Conservation (phyloP, 1,140 invertebrate species). For the Cyclargus thomasi region DNA sequence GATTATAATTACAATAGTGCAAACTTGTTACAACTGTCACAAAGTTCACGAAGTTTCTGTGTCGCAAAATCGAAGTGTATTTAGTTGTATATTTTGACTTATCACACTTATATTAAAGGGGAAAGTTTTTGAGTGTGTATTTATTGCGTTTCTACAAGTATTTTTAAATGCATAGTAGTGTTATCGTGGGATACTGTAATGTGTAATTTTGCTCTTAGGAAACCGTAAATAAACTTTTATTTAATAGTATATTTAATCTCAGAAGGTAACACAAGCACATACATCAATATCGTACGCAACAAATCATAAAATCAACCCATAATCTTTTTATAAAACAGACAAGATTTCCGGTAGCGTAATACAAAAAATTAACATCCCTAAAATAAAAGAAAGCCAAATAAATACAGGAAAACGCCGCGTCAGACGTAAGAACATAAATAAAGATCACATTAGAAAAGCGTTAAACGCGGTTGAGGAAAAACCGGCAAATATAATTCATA, state of each 20-base stretch:
- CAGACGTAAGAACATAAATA: constrained; percentile 31
- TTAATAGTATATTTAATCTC: too few species aligned
- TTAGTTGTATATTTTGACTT: too few species aligned
- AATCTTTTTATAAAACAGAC: neutral
- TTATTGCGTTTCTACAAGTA: too few species aligned
- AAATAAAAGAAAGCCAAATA: constrained; percentile 9
- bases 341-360: constrained; percentile 1
- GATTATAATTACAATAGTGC: constrained; percentile 20
- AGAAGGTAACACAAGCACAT: too few species aligned
- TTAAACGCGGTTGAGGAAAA: constrained; percentile 37
- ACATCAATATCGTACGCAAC: too few species aligned
- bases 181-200: too few species aligned
- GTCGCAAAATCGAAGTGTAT: too few species aligned
- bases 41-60: neutral
- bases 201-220: too few species aligned
- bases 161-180: too few species aligned
- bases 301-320: neutral
- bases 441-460: constrained; percentile 37
- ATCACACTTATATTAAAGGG: too few species aligned
- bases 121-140: too few species aligned
- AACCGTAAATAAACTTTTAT: too few species aligned
- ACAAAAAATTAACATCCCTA: neutral
- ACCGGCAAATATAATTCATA: constrained; percentile 39
- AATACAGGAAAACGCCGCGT: neutral
- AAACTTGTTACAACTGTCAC: constrained; percentile 6